Base-by-base conservation (phyloP, 2,888 invertebrate genomes). In the Drosophila monieri region DNA sequence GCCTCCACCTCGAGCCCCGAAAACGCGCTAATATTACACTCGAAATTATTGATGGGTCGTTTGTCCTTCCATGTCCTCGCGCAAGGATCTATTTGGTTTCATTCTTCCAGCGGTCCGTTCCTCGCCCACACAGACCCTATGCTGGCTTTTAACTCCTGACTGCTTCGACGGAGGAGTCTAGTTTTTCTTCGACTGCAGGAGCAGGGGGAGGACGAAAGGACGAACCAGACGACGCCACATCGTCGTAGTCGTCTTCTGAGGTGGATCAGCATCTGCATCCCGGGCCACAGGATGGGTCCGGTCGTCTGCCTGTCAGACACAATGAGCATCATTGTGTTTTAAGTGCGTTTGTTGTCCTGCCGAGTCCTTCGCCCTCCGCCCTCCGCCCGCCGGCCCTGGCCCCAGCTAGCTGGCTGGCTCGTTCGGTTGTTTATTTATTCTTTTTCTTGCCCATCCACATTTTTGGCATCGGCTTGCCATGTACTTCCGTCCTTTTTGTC, bases 291-390 rank as follows among this genome's bases (percentile, higher is more conserved):
- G 30, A 61, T 55, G 48, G 49, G 69, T 54, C 54, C 54, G 32
- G 52, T 47, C 51, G 35, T 60, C 46, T 39, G 78, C 68, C 84
- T 86, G 87, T 85, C 85, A 85, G 80, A 87, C 83, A 85, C 85
- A 85, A 87, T 87, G 87, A 85, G 87, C 87, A 77, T 85, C 85
- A 85, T 85, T 85, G 87, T 85, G 79, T 87, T 81, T 85, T 85
- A 86, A 85, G 84, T 85, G 87, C 87, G 85, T 84, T 85, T 78
- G 86, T 85, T 86, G 81, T 77, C 67, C 83, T 76, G 52, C 59
- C 55, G 44, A 64, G 68, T 76, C 67, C 55, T 72, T 61, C 5
- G 6, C 5, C 72, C 67, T 39, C 52, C 18, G 21, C n/a, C 27
- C 35, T 27, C 30, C 10, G 14, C 41, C n/a, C 30, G 0, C 14